Evolutionary conservation across 2,113 vertebrate species (phyloP).

Genomic region (Indri indri): DNA sequence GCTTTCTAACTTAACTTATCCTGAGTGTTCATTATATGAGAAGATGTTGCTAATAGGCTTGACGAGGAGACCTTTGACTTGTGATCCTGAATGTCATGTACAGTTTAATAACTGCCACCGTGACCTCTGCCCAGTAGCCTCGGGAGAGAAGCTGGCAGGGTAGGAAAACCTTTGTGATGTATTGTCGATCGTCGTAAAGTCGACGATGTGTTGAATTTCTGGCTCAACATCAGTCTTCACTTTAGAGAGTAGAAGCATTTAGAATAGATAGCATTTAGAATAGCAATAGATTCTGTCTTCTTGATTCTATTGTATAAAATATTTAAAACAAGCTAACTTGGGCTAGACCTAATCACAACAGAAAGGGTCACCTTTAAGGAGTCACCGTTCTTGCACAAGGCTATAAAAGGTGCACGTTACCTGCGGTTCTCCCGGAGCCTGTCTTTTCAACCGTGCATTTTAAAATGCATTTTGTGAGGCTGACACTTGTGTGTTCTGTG

Average conservation of each 20-base stretch:
- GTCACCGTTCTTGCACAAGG: rapidly evolving
- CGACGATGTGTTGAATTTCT: rapidly evolving
- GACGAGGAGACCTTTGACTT: rapidly evolving
- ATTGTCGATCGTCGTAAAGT: background rate
- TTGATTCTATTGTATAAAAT: background rate
- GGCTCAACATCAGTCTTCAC: background rate
- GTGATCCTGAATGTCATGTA: rapidly evolving
- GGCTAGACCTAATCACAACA: background rate
- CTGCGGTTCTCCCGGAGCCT: rapidly evolving
- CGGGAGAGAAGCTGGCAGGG: too few relatives aligned
- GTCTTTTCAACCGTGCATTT: rapidly evolving
- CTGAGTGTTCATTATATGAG: rapidly evolving
- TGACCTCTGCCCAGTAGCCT: background rate
- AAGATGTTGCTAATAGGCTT: rapidly evolving
- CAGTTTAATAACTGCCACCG: rapidly evolving
- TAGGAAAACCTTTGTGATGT: rapidly evolving
- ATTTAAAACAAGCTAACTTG: too few relatives aligned
- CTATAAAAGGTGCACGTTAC: rapidly evolving
- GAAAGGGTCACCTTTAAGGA: background rate
- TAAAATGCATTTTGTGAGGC: rapidly evolving
- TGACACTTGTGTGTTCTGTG: background rate
- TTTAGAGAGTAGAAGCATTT: background rate
- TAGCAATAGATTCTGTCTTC: background rate
- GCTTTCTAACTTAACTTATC: background rate
- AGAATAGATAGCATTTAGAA: too few relatives aligned